Conservation (phyloP, 2,797 vertebrate species). For the Trachops cirrhosus region DNA sequence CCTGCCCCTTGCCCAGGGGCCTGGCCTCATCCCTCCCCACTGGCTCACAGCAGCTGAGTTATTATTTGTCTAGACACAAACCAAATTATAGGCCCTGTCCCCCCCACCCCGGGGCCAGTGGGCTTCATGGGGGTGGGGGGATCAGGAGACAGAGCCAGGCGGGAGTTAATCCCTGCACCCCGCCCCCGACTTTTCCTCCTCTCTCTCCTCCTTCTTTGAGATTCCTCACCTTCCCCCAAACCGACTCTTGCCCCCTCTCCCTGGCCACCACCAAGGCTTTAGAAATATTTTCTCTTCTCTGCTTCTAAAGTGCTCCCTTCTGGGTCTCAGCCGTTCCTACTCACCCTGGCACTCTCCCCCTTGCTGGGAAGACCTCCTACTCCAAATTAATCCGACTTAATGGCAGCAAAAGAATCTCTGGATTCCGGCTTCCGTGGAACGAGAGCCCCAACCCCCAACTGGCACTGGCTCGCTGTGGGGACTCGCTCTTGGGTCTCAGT, state of each 20-base stretch:
- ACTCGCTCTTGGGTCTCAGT: constrained; percentile 18
- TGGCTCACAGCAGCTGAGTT: constrained; percentile 64
- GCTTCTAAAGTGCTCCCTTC: background rate
- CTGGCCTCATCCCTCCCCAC: background rate
- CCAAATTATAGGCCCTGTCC: constrained; percentile 69
- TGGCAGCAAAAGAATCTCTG: background rate
- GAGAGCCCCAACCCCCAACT: background rate
- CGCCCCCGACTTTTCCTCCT: background rate
- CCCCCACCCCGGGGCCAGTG: background rate
- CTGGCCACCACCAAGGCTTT: background rate
- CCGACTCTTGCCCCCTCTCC: background rate
- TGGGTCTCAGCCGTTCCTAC: background rate
- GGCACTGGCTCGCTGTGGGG: background rate
- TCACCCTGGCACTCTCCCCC: background rate
- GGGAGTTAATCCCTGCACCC: background rate
- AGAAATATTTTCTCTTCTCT: constrained; percentile 39
- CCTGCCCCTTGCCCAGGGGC: background rate
- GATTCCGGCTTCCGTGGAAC: background rate
- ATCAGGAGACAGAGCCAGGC: background rate
- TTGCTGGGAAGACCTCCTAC: background rate
- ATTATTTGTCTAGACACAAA: constrained; percentile 79
- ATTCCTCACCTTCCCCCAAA: background rate
- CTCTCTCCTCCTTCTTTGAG: background rate
- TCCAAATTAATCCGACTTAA: background rate
- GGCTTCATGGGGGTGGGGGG: constrained; percentile 38